Evolutionary conservation across 2,113 vertebrate species (phyloP).

Genomic region (Calyptomena viridis): DNA sequence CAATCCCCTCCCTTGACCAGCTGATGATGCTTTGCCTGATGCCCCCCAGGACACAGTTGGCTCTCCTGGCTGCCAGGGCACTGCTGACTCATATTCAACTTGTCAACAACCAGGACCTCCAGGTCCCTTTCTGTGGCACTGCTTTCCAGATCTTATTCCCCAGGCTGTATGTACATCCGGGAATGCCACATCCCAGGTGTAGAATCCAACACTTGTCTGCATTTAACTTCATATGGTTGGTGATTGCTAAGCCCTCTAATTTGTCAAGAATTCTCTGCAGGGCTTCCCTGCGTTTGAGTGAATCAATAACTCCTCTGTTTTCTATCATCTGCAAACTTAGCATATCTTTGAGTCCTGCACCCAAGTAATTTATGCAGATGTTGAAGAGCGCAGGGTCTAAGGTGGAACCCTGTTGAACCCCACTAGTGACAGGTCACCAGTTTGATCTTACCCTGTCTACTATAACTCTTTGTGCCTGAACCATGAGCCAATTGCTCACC

Average conservation of each 20-base stretch:
- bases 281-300: neutral
- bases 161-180: neutral
- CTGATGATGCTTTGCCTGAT: neutral
- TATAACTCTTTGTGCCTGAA: neutral
- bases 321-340: neutral
- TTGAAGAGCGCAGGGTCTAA: neutral
- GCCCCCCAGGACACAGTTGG: rapidly evolving
- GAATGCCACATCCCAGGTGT: neutral
- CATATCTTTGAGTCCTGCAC: no score
- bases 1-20: rapidly evolving
- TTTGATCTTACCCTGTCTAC: neutral
- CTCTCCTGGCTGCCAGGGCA: neutral
- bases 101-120: neutral
- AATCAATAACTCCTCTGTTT: neutral
- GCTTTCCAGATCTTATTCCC: neutral
- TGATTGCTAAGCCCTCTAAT: neutral
- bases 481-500: neutral
- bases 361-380: neutral
- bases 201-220: neutral
- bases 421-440: neutral
- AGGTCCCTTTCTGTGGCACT: neutral
- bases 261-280: neutral
- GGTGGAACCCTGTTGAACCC: neutral
- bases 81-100: neutral
- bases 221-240: neutral